Base-by-base conservation (phyloP, 2,888 invertebrate species). In the Podabrus alpinus region DNA sequence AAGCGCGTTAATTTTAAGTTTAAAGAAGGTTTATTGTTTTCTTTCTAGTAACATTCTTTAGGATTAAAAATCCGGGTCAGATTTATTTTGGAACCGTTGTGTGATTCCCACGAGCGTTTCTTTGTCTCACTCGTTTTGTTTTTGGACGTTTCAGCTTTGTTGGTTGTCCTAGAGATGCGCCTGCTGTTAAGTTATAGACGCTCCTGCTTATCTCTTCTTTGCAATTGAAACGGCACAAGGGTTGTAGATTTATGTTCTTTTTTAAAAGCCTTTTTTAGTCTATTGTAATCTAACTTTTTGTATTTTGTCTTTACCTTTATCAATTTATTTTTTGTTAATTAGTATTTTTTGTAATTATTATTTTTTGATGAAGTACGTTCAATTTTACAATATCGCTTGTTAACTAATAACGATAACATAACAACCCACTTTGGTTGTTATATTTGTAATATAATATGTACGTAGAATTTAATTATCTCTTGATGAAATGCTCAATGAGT, bases 11-110 rank as follows among this genome's bases (percentile, higher is more conserved):
- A 77, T 77, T 77, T 73, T 77, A 69, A 74, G 74, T 74, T 73
- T 74, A 61, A 74, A 69, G 71, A 69, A 64, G 73, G 72, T 68
- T 73, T 69, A 73, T 80, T 80, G 80, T 81, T 78, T 80, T 70
- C 64, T 76, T 17, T 66, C 73, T 75, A 71, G 75, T 29, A 72
- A 69, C 71, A 74, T 78, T 77, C 77, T 64, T 73, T 70, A 67
- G 82, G 83, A 84, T 84, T 83, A 83, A 84, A 84, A 84, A 83
- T 82, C 79, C 81, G 75, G 81, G 78, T 77, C 82, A 81, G 83
- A 84, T 84, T 84, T 82, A 83, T 84, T 82, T 81, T 74, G 70
- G 79, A 80, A 78, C 78, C 81, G 78, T 82, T 82, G 82, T 79
- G 78, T 78, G 79, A 79, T 84, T 84, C 84, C 81, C 84, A 84